Percentiles rank a stretch among this genome's conserved stretches.
Evolutionary conservation across 2,888 invertebrate genomes (phyloP).

Genomic region (Tetragnatha montana): DNA sequence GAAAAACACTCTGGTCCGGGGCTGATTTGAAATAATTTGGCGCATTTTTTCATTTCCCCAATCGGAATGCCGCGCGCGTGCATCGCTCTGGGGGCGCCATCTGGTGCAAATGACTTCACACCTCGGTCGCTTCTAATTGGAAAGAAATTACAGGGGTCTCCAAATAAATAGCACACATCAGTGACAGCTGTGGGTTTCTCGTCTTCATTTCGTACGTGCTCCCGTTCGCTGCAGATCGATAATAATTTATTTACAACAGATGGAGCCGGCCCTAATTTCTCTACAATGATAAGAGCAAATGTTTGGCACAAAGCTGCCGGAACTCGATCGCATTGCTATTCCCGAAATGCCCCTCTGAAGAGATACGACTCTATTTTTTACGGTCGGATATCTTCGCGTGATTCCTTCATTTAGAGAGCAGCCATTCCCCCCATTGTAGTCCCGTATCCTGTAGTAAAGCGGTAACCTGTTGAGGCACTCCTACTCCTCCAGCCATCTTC

Average conservation of each 20-base stretch:
- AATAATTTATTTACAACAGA: slow-evolving; percentile 48
- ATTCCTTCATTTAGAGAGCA: slow-evolving; percentile 1
- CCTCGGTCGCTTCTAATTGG: slow-evolving; percentile 64
- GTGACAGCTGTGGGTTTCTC: slow-evolving; percentile 66
- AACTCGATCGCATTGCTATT: slow-evolving; percentile 10
- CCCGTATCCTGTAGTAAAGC: not conserved
- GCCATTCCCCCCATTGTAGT: not conserved
- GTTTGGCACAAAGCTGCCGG: slow-evolving; percentile 26
- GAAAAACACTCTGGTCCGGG: slow-evolving; percentile 1
- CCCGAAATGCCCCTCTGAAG: not conserved
- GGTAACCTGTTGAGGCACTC: not conserved
- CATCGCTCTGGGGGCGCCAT: slow-evolving; percentile 39
- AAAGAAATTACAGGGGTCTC: slow-evolving; percentile 70
- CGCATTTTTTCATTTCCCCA: slow-evolving; percentile 18
- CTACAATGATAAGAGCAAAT: slow-evolving; percentile 57
- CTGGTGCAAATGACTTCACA: slow-evolving; percentile 69
- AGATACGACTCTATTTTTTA: not conserved
- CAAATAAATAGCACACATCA: slow-evolving; percentile 55
- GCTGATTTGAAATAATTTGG: slow-evolving; percentile 42
- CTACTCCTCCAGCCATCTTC: not conserved
- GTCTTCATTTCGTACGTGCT: slow-evolving; percentile 69
- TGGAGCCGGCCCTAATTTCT: slow-evolving; percentile 27
- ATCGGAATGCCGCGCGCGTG: slow-evolving; percentile 57
- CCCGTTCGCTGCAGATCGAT: slow-evolving; percentile 49
- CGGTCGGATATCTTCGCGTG: slow-evolving; percentile 9